Base-by-base conservation (phyloP, 2,888 invertebrate genomes). In the Plusia festucae region DNA sequence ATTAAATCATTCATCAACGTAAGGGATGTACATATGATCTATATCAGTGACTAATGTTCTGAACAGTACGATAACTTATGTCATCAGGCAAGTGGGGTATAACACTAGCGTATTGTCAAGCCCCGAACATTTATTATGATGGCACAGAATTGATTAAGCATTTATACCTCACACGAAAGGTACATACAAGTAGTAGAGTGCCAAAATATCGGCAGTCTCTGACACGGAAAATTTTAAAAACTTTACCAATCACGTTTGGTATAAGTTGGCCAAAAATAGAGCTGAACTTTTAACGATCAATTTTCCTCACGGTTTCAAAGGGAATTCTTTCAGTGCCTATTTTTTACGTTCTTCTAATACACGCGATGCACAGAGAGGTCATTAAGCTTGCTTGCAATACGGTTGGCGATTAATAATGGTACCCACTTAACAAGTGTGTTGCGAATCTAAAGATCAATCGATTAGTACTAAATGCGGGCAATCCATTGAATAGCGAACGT, bases 401-500 rank as follows among this genome's bases (percentile, higher is more conserved):
- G 2, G 40, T 49, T 13, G 24, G 22, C 15, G 20, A 53, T 32
- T 51, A 57, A 40, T 22, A n/a, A 15, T 16, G 32, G 6, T 30
- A 20, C 51, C 49, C 53, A 68, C 32, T 52, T 34, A 57, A 53
- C 18, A 32, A 20, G 22, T 30, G 40, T 30, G 49, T 53, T 61
- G 44, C 27, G 56, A 7, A 49, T 64, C 27, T 54, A 20, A 49
- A 49, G 68, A 65, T 70, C 61, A 64, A 67, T 65, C 73, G 65
- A 73, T 72, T 79, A 76, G 69, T 74, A 78, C 63, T 72, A 74
- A 81, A 71, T 66, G 70, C 69, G 72, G 78, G 72, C 76, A 68
- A 82, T 84, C 81, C 79, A 79, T 81, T 69, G 77, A 65, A 62
- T 68, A 64, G 69, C 65, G 82, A 82, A 78, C 73, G 79, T 85